Evolutionary conservation across 1,140 invertebrate genomes (phyloP), one percentile per base, ranked within the genome.

Genomic region (Nylanderia fulva): DNA sequence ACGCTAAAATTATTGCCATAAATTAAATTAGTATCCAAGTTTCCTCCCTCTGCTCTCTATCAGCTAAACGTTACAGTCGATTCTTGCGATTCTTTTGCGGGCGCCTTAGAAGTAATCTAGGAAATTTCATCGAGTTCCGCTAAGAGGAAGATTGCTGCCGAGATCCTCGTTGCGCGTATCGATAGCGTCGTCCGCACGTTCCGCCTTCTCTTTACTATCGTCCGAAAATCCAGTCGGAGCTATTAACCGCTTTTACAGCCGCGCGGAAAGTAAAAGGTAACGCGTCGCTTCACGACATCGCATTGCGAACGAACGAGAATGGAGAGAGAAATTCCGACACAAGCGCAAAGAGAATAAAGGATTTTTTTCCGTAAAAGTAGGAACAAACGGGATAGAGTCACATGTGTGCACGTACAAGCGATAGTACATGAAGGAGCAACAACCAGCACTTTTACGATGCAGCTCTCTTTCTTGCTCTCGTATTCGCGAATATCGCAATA

Each of bases 361-460:
- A n/a, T 1, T 66, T 27, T 24, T 1, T 66, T 27, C n/a, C 1
- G 36, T 39, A 2, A 21, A 29, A 21, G 13, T 39, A 27, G 56
- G 21, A 60, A 85, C 29, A 39, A 63, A 64, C 60, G 42, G 54
- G 39, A 33, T 36, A 54, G 52, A 72, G 36, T 72, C 29, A 66
- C 64, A 42, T 76, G 75, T 54, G 56, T 45, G 75, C 29, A 42
- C 21, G 60, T 58, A 68, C 48, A 42, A n/a, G 54, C 13, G 63
- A 61, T 86, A 84, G 84, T 74, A 86, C 80, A 63, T 74, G 80
- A 86, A 75, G 48, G 60, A 86, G 60, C 76, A 83, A 86, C 85
- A 85, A 76, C 82, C 76, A n/a, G n/a, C n/a, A 36, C 79, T 90
- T 90, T 90, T 90, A 90, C 85, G 88, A 89, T 21, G 63, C 45